Percentiles rank a stretch among this genome's conserved stretches.
phyloP scores from a whole-genome alignment of 2,888 invertebrate species.

The Volucella bombylans region DNA sequence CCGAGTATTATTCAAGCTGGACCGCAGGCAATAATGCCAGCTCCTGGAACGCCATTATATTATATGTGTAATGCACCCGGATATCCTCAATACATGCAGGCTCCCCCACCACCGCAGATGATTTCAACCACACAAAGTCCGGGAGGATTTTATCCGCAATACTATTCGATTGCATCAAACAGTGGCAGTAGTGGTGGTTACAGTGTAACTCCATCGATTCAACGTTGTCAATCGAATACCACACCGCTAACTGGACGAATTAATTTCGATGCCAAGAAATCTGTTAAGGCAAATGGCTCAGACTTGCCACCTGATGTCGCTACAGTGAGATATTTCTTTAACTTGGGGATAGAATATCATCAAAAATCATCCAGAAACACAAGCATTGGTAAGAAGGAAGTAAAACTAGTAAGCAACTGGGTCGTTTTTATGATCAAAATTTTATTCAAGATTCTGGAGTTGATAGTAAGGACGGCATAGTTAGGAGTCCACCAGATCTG shows the following conservation, averaged over 20 bases:
- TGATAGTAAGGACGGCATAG: constrained; percentile 68
- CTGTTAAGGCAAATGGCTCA: constrained; percentile 76
- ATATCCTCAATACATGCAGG: constrained; percentile 70
- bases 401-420: neutral
- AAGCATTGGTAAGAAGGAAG: constrained; percentile 29
- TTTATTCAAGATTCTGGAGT: constrained; percentile 40
- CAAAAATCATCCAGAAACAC: constrained; percentile 66
- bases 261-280: constrained; percentile 78
- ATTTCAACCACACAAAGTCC: constrained; percentile 51
- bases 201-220: constrained; percentile 50
- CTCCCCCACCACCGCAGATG: constrained; percentile 62
- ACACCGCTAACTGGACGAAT: constrained; percentile 74
- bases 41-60: constrained; percentile 66
- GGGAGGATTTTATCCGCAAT: constrained; percentile 56
- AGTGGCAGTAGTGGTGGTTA: constrained; percentile 30
- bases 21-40: constrained; percentile 72
- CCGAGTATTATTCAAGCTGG: constrained; percentile 68
- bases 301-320: constrained; percentile 83
- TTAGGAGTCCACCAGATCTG: constrained; percentile 59
- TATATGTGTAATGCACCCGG: constrained; percentile 70
- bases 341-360: constrained; percentile 85
- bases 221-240: constrained; percentile 59
- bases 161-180: constrained; percentile 46
- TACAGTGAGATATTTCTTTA: constrained; percentile 87
- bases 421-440: neutral